A percentile compares a stretch with the other conserved stretches of the same genome.
These are phyloP conservation scores for Xerus inauris DNA, from an alignment of 2,113 vertebrate genomes.

Conservation along the genomic window DNA sequence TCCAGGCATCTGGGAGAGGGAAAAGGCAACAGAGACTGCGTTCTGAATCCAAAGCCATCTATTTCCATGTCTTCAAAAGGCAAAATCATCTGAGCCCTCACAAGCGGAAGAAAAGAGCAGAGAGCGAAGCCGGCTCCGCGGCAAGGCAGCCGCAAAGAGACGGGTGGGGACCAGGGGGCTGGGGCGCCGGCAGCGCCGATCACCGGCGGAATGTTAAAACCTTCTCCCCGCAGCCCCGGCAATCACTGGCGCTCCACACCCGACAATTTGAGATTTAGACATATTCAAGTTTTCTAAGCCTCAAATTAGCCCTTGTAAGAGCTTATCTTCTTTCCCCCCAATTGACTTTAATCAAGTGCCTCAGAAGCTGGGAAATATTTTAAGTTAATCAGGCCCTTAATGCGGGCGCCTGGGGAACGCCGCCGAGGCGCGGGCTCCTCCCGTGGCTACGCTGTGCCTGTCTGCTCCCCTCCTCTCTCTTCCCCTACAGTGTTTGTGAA, in stretches of 20 bases:
- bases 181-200: not conserved
- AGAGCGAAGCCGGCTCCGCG: not conserved
- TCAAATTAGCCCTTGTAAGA: constrained; percentile 86
- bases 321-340: constrained; percentile 83
- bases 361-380: constrained; percentile 85
- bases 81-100: constrained; percentile 31
- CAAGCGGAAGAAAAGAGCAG: not conserved
- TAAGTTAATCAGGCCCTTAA: constrained; percentile 84
- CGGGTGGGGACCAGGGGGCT: not conserved
- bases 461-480: not conserved
- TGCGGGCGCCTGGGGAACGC: constrained; percentile 57
- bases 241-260: constrained; percentile 57
- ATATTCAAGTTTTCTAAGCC: constrained; percentile 80
- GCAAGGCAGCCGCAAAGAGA: not conserved
- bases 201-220: not conserved
- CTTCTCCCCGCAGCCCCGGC: constrained; percentile 25
- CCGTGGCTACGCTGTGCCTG: not conserved
- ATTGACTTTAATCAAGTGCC: constrained; percentile 87
- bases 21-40: constrained; percentile 25
- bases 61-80: constrained; percentile 70
- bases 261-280: constrained; percentile 77
- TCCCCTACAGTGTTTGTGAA: not conserved
- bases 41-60: constrained; percentile 55
- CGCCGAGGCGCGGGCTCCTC: rapidly evolving
- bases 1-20: not conserved